phyloP scores from a whole-genome alignment of 1,140 invertebrate genomes.

The Mercenaria mercenaria region DNA sequence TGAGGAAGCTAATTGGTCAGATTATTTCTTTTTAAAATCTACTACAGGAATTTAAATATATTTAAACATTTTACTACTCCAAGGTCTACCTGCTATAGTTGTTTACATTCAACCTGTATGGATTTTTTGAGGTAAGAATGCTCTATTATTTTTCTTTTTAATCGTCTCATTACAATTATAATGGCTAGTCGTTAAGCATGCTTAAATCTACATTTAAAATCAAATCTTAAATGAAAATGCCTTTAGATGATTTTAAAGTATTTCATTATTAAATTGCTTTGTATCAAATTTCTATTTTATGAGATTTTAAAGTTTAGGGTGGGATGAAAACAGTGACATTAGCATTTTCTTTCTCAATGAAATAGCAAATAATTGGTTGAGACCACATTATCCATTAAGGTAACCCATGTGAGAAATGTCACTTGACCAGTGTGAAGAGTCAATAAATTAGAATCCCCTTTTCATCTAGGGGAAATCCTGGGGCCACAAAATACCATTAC shows the following conservation, averaged over 20 bases:
- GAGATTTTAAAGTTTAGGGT: not conserved
- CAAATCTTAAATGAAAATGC: not conserved
- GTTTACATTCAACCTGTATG: not conserved
- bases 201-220: not conserved
- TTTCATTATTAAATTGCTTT: not conserved
- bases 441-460: constrained; percentile 10
- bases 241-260: constrained; percentile 5
- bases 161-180: too few relatives aligned
- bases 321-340: not conserved
- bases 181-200: too few relatives aligned
- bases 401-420: constrained; percentile 26
- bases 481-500: not conserved
- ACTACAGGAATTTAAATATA: too few relatives aligned
- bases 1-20: not conserved
- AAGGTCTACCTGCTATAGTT: too few relatives aligned
- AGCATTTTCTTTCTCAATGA: not conserved
- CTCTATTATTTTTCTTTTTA: not conserved
- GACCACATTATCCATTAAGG: constrained; percentile 1
- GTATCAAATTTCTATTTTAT: not conserved
- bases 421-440: constrained; percentile 23
- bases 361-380: not conserved
- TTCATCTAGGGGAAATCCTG: not conserved
- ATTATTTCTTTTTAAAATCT: not conserved
- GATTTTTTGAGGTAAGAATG: not conserved
- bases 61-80: too few relatives aligned